A percentile compares a stretch with the other conserved stretches of the same genome.
phyloP scores from a whole-genome alignment of 2,113 vertebrate genomes.

The Crocuta crocuta region DNA sequence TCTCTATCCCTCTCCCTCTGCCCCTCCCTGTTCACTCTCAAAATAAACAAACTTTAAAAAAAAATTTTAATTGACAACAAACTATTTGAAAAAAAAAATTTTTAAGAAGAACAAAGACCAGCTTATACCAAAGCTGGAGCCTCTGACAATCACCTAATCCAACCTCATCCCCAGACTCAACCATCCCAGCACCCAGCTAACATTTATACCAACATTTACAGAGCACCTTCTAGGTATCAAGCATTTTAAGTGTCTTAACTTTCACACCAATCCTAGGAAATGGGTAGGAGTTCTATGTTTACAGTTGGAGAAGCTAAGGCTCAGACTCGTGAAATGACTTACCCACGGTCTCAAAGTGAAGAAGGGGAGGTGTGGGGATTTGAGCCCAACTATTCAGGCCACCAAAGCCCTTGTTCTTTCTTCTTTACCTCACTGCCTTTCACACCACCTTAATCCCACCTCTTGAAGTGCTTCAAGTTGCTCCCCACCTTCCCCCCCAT shows the following conservation, averaged over 20 bases:
- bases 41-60: too few species aligned
- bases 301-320: neutral
- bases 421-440: neutral
- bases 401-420: neutral
- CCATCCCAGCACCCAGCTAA: neutral
- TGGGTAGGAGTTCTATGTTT: neutral
- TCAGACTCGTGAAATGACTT: neutral
- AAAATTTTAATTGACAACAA: too few species aligned
- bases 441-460: neutral
- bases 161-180: neutral
- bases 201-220: neutral
- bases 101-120: neutral
- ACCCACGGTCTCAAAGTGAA: neutral
- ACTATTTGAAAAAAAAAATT: too few species aligned
- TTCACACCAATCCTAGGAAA: neutral
- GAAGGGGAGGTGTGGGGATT: neutral
- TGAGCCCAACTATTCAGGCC: neutral
- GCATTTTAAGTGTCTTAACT: neutral
- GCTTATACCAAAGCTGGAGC: neutral
- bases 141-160: neutral
- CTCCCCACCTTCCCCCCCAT: neutral
- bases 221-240: neutral
- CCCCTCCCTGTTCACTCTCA: too few species aligned
- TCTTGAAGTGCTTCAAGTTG: neutral
- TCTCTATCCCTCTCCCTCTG: too few species aligned